A percentile compares a stretch with the other conserved stretches of the same genome.
Evolutionary conservation across 2,888 invertebrate genomes (phyloP).

Genomic region (Bombyx huttoni): DNA sequence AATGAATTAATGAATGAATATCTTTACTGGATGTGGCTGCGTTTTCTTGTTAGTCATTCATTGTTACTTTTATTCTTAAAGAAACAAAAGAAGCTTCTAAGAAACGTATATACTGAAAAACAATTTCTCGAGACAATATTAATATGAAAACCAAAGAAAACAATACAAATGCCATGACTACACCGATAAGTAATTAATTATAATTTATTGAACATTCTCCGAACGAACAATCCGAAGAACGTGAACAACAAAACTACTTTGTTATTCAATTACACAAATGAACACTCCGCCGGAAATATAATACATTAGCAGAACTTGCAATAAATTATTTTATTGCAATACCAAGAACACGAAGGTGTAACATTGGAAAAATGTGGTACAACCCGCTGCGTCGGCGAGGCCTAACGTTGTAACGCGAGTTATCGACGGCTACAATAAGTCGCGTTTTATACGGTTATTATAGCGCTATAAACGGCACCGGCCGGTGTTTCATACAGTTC

Average conservation of each 20-base stretch:
- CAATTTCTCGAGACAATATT: no score
- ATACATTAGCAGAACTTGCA: slow-evolving; percentile 23
- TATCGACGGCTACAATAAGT: slow-evolving; percentile 71
- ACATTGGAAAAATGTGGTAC: slow-evolving; percentile 31
- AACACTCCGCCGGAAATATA: not conserved
- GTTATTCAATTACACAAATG: not conserved
- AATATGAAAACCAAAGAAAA: no score
- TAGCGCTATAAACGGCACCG: slow-evolving; percentile 70
- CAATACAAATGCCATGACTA: no score
- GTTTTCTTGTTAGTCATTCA: no score
- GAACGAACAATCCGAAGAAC: not conserved
- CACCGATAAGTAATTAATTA: no score
- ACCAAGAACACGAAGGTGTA: slow-evolving; percentile 21
- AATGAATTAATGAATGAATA: no score
- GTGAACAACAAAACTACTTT: not conserved
- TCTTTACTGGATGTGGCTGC: no score
- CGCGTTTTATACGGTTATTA: slow-evolving; percentile 73
- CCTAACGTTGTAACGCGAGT: slow-evolving; percentile 60
- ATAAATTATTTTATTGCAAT: slow-evolving; percentile 25
- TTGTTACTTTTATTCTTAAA: no score
- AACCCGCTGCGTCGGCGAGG: slow-evolving; percentile 27
- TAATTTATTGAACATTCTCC: no score
- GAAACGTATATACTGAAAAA: no score
- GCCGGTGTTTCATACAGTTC: slow-evolving; percentile 69
- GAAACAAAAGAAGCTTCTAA: no score